Base-by-base conservation (phyloP, 2,113 vertebrate species). In the Genyomyrus donnyi region DNA sequence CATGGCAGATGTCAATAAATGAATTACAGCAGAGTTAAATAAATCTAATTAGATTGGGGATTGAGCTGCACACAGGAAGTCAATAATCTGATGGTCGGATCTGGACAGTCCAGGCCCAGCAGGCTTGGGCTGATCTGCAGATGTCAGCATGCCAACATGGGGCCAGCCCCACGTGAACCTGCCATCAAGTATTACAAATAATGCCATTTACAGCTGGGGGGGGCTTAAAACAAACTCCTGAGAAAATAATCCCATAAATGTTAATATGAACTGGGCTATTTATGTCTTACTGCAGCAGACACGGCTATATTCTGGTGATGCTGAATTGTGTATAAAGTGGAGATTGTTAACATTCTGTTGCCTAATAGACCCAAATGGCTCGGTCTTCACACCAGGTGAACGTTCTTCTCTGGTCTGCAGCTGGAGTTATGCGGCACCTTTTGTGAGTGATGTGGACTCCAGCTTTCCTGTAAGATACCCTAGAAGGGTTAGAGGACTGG, bases 11-110 rank as follows among this genome's bases (percentile, higher is more conserved):
- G 92, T 91, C 93, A 91, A 92, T 89, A 91, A 91, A 93, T 90
- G 92, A 94, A 94, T 95, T 94, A 95, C 89, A 90, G 92, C 88
- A 92, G 91, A 90, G 92, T 90, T 93, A 95, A 96, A 92, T 94
- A 94, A 92, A 96, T 94, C 93, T 93, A 93, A 94, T 91, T 88
- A 92, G 94, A 94, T 95, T 93, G 93, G 92, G 92, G 92, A 92
- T 90, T 87, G 90, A 27, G 48, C 92, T 85, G 90, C 48, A 91
- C 90, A 89, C 89, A 91, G 92, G 53, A 94, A 94, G 95, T 95
- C 95, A 93, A 90, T 92, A 93, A 94, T 91, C 89, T 90, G 91
- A 88, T 92, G 86, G 24, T 27, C 52, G 87, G 91, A 92, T 91
- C 91, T 91, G 91, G 89, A 89, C 90, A 91, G 88, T 74, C 88